phyloP scores from a whole-genome alignment of 2,888 invertebrate species.

The Epiblema foenella region DNA sequence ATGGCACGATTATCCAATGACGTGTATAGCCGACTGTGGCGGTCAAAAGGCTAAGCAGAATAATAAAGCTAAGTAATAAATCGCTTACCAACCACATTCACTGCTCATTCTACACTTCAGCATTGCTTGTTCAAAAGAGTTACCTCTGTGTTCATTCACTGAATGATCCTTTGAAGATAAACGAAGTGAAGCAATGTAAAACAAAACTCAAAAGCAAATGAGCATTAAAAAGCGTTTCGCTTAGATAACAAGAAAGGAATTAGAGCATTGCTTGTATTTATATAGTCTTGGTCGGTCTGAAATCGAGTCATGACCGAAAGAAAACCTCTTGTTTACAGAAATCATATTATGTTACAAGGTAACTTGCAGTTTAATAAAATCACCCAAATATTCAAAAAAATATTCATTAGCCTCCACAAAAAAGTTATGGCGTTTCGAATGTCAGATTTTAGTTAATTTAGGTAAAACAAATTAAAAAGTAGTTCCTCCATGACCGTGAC shows the following conservation, averaged over 20 bases:
- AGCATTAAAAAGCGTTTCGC: slow-evolving; percentile 20
- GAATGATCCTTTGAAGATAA: slow-evolving; percentile 45
- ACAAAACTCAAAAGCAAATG: slow-evolving; percentile 41
- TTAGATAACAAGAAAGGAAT: slow-evolving; percentile 34
- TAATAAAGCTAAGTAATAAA: slow-evolving; percentile 13
- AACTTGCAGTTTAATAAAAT: too few species aligned
- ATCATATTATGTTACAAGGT: neutral
- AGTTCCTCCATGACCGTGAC: too few species aligned
- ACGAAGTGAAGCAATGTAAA: slow-evolving; percentile 46
- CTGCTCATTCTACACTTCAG: slow-evolving; percentile 23
- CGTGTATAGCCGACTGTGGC: too few species aligned
- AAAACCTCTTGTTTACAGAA: neutral
- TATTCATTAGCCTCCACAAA: too few species aligned
- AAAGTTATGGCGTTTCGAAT: too few species aligned
- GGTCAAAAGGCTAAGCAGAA: too few species aligned
- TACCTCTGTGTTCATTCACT: slow-evolving; percentile 45
- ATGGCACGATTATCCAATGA: too few species aligned
- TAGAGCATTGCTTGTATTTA: slow-evolving; percentile 20
- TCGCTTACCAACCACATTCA: slow-evolving; percentile 18
- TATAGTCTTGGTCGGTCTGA: slow-evolving; percentile 4
- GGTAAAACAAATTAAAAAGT: too few species aligned
- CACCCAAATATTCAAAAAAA: too few species aligned
- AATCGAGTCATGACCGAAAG: neutral
- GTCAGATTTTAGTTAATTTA: too few species aligned
- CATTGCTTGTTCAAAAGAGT: slow-evolving; percentile 38